These are phyloP conservation scores for Ips typographus DNA, from an alignment of 1,140 invertebrate genomes.

Conservation along the genomic window DNA sequence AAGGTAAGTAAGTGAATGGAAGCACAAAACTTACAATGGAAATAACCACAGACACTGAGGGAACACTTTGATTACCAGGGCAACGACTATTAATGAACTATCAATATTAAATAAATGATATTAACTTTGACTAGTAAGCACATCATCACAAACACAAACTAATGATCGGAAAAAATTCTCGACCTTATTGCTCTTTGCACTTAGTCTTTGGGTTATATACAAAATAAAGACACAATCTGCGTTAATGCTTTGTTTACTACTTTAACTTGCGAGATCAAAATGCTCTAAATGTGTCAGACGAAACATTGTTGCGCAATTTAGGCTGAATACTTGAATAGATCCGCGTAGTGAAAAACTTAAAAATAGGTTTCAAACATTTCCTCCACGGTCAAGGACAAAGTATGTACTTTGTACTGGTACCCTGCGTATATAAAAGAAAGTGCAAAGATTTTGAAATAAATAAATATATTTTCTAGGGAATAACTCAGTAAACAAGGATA, in stretches of 20 bases:
- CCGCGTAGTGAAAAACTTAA: not conserved
- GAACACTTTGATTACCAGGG: no score
- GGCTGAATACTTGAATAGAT: no score
- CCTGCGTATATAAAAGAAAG: no score
- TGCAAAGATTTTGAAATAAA: no score
- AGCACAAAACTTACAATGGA: no score
- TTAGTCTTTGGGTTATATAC: constrained; percentile 13
- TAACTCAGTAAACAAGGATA: constrained; percentile 13
- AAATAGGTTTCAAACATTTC: constrained; percentile 5
- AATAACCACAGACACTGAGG: no score
- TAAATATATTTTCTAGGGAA: not conserved
- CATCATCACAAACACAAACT: constrained; percentile 4
- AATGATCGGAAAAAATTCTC: constrained; percentile 9
- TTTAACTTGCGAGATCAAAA: not conserved
- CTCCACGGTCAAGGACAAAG: not conserved
- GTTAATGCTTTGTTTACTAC: constrained; percentile 19
- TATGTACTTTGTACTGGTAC: not conserved
- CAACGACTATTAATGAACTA: no score
- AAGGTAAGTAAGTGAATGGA: no score
- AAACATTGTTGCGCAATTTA: no score
- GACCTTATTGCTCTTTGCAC: constrained; percentile 22
- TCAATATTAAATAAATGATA: no score
- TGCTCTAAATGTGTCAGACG: no score
- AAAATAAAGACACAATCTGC: constrained; percentile 11
- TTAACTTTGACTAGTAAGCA: no score